Base-by-base conservation (phyloP, 2,113 vertebrate species). In the Pseudolaguvia tuberculata region DNA sequence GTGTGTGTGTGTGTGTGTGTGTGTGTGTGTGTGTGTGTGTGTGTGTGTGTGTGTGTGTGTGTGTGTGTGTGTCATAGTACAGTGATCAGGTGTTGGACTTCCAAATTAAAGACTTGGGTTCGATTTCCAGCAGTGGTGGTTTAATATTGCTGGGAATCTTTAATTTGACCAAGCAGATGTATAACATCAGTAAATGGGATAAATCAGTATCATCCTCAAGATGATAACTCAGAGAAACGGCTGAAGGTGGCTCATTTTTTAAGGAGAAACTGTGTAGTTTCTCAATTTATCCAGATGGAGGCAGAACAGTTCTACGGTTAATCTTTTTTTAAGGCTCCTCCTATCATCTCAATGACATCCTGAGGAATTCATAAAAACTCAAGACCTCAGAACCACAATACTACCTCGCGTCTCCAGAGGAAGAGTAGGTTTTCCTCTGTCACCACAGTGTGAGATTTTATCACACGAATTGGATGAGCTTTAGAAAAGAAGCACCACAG, bases 361-460 rank as follows among this genome's bases (percentile, higher is more conserved):
- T 53, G 9, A 21, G 4, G 11, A 59, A 4, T 29, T 47, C n/a
- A n/a, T n/a, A 27, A 18, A 39, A 7, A 48, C 6, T 3, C 1
- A 18, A 35, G 17, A 48, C 45, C 74, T 59, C 74, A 76, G 53
- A 59, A 58, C 25, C 53, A 45, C 42, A 69, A 59, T 11, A 7
- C 10, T 15, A n/a, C n/a, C n/a, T 35, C 6, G 31, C 6, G 3
- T 20, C 71, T 31, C 47, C n/a, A 23, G 14, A 52, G n/a, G 9
- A 42, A 23, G 2, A 9, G 29, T n/a, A 67, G 39, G 20, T 25
- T 47, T 69, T 67, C 63, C 39, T 47, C 5, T 57, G 10, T 11
- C n/a, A 10, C 13, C 3, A 18, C 1, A 17, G 9, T 15, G 23
- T 55, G 6, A 8, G 50, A n/a, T 6, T 3, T 53, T 20, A 27